These are phyloP conservation scores for Cydia splendana DNA, from an alignment of 1,140 invertebrate species.

Conservation along the genomic window DNA sequence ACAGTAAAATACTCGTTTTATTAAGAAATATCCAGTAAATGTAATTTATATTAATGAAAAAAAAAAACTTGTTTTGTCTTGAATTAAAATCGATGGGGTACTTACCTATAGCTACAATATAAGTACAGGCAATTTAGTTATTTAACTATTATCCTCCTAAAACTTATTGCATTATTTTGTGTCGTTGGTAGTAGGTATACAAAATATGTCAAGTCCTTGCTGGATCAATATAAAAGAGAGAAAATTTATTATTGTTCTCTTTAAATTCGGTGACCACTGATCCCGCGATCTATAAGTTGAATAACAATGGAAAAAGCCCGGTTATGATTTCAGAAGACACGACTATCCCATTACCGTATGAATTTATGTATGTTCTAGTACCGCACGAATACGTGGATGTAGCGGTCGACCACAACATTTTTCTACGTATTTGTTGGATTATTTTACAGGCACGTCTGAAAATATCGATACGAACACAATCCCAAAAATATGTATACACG, in stretches of 20 bases:
- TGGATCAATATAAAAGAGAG: constrained; percentile 44
- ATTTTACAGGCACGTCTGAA: background rate
- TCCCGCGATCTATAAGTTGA: constrained; percentile 54
- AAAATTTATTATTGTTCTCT: constrained; percentile 48
- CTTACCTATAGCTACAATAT: no score
- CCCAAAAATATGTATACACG: no score
- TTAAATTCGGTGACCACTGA: constrained; percentile 57
- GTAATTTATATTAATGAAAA: no score
- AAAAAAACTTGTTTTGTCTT: no score
- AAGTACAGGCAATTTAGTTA: no score
- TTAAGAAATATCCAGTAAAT: no score
- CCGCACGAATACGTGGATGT: background rate
- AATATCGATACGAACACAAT: no score
- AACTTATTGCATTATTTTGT: no score
- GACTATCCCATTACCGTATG: constrained; percentile 68
- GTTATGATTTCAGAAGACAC: constrained; percentile 52
- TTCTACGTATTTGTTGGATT: background rate
- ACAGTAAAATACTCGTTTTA: no score
- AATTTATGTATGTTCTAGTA: constrained; percentile 65
- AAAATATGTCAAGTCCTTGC: constrained; percentile 14
- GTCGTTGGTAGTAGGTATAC: no score
- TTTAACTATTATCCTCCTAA: no score
- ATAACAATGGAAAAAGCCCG: constrained; percentile 61
- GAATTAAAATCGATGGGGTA: no score
- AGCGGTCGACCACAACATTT: background rate